Evolutionary conservation across 1,140 invertebrate species (phyloP).

Genomic region (Dendroctonus ponderosae): DNA sequence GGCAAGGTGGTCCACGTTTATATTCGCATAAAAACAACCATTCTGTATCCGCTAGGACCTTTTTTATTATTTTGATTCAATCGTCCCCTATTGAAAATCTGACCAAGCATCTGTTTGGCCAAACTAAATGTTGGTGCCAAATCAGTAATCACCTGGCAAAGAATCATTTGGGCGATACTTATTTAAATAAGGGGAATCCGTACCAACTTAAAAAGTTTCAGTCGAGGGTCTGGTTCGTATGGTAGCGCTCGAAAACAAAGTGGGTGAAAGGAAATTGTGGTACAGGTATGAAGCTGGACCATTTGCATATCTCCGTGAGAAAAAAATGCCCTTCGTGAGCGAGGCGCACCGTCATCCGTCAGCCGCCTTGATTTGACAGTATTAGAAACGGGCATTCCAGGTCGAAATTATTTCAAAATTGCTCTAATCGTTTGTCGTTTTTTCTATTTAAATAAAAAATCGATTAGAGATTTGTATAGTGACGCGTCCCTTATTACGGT

Average conservation of each 20-base stretch:
- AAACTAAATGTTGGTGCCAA: background rate
- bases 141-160: constrained; percentile 7
- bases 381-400: background rate
- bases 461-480: constrained; percentile 27
- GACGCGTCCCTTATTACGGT: constrained; percentile 6
- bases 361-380: constrained; percentile 20
- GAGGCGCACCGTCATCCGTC: constrained; percentile 25
- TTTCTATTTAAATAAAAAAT: constrained; percentile 38
- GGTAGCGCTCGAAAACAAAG: background rate
- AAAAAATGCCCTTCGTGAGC: constrained; percentile 18
- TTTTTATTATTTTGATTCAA: constrained; percentile 36
- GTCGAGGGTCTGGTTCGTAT: background rate
- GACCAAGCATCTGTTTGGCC: constrained; percentile 24
- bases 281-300: constrained; percentile 2
- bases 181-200: constrained; percentile 36
- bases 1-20: constrained; percentile 34
- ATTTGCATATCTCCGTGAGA: constrained; percentile 37
- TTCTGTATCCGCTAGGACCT: constrained; percentile 25
- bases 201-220: constrained; percentile 19
- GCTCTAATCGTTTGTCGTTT: constrained; percentile 9
- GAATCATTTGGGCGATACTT: constrained; percentile 14
- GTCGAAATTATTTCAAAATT: constrained; percentile 18
- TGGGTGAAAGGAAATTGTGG: constrained; percentile 6
- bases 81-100: constrained; percentile 30
- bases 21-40: constrained; percentile 34